A percentile compares a stretch with the other conserved stretches of the same genome.
Evolutionary conservation across 2,113 vertebrate genomes (phyloP).

Genomic region (Bombycilla garrulus): DNA sequence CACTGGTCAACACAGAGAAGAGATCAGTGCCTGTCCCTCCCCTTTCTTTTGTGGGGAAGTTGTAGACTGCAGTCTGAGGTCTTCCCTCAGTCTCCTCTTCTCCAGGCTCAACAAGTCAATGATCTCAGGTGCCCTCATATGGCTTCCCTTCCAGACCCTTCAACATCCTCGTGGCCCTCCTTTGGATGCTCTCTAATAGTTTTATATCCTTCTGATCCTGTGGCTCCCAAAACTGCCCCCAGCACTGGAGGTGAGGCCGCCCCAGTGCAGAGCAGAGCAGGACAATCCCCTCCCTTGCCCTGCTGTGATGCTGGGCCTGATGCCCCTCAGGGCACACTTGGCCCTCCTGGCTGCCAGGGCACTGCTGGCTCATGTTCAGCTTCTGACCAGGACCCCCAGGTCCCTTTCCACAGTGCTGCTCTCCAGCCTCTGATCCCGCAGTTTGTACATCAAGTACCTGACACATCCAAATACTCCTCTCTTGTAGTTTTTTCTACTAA

Average conservation of each 20-base stretch:
- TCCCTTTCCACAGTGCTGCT: accelerated
- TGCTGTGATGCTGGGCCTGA: background rate
- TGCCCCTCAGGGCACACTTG: background rate
- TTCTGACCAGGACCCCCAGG: accelerated
- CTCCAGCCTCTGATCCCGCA: background rate
- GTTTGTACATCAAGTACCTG: background rate
- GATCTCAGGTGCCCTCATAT: accelerated
- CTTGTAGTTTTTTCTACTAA: background rate
- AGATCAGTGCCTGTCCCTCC: background rate
- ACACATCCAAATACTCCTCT: background rate
- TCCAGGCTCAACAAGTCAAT: background rate
- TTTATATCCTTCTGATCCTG: accelerated
- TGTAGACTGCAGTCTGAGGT: accelerated
- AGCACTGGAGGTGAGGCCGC: accelerated
- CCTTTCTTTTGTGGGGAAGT: accelerated
- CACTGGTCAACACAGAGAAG: background rate
- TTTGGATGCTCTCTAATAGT: accelerated
- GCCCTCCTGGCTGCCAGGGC: background rate
- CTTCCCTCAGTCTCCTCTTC: background rate
- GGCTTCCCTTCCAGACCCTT: accelerated
- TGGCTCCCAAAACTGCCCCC: accelerated
- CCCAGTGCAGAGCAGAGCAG: background rate
- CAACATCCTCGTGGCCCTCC: accelerated
- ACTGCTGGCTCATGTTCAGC: accelerated
- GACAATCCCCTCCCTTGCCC: background rate